Conservation (phyloP, 2,797 vertebrate species). For the Podarcis siculus region DNA sequence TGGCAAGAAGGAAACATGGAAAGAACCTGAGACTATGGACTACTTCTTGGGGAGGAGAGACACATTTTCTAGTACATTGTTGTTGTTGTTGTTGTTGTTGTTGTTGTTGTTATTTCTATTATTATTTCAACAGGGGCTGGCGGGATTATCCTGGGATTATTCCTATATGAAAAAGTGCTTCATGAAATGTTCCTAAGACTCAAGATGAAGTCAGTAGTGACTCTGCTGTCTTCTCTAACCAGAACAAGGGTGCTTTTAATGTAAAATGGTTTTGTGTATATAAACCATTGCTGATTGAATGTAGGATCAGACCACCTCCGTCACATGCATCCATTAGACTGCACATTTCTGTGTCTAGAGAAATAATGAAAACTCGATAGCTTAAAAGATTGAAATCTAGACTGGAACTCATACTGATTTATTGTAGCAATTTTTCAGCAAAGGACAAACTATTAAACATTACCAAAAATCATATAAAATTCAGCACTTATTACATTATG, state of each 20-base stretch:
- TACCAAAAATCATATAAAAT: constrained; percentile 33
- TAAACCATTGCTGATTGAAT: constrained; percentile 1
- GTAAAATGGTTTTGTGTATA: not conserved
- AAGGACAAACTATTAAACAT: constrained; percentile 13
- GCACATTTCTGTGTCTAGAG: not conserved
- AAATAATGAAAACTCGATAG: not conserved
- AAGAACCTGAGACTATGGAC: not conserved
- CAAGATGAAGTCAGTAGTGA: not conserved
- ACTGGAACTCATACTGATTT: constrained; percentile 16
- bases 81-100: too few relatives aligned
- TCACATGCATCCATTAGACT: not conserved
- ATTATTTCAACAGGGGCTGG: too few relatives aligned
- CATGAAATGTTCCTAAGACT: not conserved
- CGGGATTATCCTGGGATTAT: not conserved
- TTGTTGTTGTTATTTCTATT: too few relatives aligned
- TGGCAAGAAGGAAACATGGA: not conserved
- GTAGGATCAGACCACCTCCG: not conserved
- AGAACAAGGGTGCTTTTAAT: not conserved
- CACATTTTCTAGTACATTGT: not conserved
- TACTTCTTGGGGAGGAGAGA: not conserved
- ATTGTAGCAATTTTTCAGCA: constrained; percentile 24
- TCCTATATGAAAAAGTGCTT: not conserved
- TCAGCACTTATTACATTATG: constrained; percentile 23
- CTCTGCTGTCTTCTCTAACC: not conserved
- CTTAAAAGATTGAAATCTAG: constrained; percentile 31